Evolutionary conservation across 2,797 vertebrate genomes (phyloP), one percentile per base, ranked within the genome.

Genomic region (Sciaenops ocellatus): DNA sequence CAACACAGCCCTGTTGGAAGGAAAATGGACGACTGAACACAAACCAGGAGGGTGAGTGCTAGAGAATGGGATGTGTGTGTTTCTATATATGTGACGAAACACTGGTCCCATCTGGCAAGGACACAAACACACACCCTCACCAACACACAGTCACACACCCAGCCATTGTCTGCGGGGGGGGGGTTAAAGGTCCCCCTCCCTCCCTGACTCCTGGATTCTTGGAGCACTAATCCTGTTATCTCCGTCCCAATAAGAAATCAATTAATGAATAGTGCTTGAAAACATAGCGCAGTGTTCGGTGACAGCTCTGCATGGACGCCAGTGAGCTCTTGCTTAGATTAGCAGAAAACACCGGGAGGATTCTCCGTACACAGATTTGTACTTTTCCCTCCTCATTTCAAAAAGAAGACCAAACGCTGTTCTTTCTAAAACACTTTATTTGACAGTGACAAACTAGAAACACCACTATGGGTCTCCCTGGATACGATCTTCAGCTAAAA

Each of bases 161-260:
- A 61, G 47, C 61, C 69, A 92, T 90, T 92, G 93, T 93, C 81
- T 90, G 73, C 70, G 48, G 78, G 64, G 85, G 52, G 63, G 78
- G 90, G 87, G 87, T 88, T 87, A 88, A 82, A 86, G 80, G 34
- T 41, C 67, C 63, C 57, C 79, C 64, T 70, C 79, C 77, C 85
- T 80, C 83, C 84, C 82, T 82, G 90, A 91, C 88, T 91, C 79
- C 89, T 91, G 85, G 85, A 89, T 88, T 85, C 85, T 87, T 66
- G 85, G 80, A 91, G 85, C 80, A 87, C 87, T 94, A 95, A 95
- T 94, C 92, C 92, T 82, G 90, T 95, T 94, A 95, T 92, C 91
- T 92, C 90, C 66, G 64, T 91, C 86, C 89, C 92, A 93, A 94
- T 92, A 93, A 95, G 90, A 93, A 94, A 94, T 90, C 71, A 92